Evolutionary conservation across 1,140 invertebrate species (phyloP), one percentile per base, ranked within the genome.

Genomic region (Drosophila guanche): DNA sequence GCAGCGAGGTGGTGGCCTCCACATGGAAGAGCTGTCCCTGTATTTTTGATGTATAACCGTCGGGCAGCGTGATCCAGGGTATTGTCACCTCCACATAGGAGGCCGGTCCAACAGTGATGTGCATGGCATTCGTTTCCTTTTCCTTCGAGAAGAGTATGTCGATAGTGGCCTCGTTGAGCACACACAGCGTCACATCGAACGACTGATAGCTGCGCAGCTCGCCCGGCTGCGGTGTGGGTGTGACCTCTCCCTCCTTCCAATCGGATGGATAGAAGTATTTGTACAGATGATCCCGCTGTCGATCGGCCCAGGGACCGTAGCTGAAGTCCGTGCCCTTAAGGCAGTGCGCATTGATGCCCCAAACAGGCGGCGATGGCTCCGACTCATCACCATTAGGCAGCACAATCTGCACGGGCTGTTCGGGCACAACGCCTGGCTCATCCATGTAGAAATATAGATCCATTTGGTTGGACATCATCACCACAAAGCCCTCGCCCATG

Each of bases 271-370:
- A 99, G 91, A 99, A 99, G 91, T 99, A 99, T 92, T 96, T 98
- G 91, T 97, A 99, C 14, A 99, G 92, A 92, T 98, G 95, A 91
- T 99, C 98, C 61, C 98, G 93, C 91, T 99, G 98, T 43, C 98
- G 93, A 91, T 99, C 98, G 5, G 98, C 98, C 98, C 98, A 99
- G 4, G 99, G 98, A 2, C 98, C 98, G 88, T 99, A 99, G 91
- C 97, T 98, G 78, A 99, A 98, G 90, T 99, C 97, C 0, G 98
- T 99, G 22, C 94, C 98, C 93, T 99, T 98, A 2, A 98, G 97
- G 93, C 98, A 99, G 91, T 98, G 98, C 16, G 99, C 96, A 91
- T 98, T 97, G 4, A 99, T 95, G 2, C 97, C 97, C 96, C 97
- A 98, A 71, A 97, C 96, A 0, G 98, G 98, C 12, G 97, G 97